Evolutionary conservation across 2,797 vertebrate species (phyloP).

Genomic region (Podarcis siculus): DNA sequence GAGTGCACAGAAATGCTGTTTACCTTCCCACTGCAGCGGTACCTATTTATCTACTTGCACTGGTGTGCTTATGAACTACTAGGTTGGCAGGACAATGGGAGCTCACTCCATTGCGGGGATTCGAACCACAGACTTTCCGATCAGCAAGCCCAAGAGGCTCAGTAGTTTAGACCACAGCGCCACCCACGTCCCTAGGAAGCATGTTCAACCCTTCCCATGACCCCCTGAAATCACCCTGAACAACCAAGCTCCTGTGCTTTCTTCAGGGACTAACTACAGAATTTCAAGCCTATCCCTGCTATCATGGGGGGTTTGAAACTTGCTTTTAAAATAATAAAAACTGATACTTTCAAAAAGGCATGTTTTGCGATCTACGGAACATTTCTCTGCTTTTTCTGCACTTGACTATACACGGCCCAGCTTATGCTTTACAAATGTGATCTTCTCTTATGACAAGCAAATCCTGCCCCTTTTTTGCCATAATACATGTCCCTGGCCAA

Average conservation of each 20-base stretch:
- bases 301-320: neutral
- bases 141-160: too few species aligned
- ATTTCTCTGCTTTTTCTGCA: neutral
- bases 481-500: neutral
- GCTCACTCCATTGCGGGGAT: too few species aligned
- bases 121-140: too few species aligned
- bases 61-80: too few species aligned
- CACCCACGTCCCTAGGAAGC: too few species aligned
- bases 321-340: neutral
- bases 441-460: neutral
- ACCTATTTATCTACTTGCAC: too few species aligned
- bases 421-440: neutral
- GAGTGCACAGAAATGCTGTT: too few species aligned
- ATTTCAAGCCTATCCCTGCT: neutral
- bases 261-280: neutral
- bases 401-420: neutral
- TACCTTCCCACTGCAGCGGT: too few species aligned
- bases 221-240: neutral
- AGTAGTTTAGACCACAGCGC: too few species aligned
- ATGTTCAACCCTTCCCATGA: neutral
- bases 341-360: neutral
- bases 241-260: neutral
- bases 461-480: neutral
- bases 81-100: too few species aligned
- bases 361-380: neutral